Evolutionary conservation across 2,113 vertebrate species (phyloP).

Genomic region (Mellivora capensis): DNA sequence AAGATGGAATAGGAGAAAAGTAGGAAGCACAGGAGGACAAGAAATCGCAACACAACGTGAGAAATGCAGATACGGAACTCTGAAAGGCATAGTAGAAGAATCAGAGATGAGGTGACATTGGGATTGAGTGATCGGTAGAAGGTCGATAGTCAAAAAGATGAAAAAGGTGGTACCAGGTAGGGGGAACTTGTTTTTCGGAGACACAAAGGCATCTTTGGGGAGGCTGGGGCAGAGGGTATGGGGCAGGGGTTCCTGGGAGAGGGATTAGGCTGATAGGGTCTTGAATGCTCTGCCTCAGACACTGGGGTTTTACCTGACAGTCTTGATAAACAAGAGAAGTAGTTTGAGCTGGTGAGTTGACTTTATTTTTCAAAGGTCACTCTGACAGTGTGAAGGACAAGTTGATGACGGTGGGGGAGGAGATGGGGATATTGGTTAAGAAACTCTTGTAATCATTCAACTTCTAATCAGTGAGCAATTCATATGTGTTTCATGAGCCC

Average conservation of each 20-base stretch:
- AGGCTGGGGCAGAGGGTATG: background rate
- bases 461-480: constrained; percentile 41
- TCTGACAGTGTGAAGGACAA: background rate
- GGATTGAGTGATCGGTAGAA: background rate
- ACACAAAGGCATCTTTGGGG: background rate
- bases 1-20: background rate
- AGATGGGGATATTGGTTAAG: constrained; percentile 4
- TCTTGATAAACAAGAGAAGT: background rate
- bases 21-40: background rate
- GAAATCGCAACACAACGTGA: background rate
- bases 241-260: background rate
- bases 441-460: constrained; percentile 1
- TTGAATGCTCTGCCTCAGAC: background rate
- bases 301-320: background rate
- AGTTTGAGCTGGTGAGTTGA: background rate
- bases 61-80: background rate
- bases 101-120: background rate
- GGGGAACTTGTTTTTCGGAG: background rate
- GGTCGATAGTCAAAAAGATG: background rate
- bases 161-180: background rate
- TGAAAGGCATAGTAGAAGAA: background rate
- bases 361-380: background rate
- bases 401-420: background rate
- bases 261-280: background rate
- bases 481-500: constrained; percentile 17